Evolutionary conservation across 2,888 invertebrate species (phyloP).

Genomic region (Aporophyla nigra): DNA sequence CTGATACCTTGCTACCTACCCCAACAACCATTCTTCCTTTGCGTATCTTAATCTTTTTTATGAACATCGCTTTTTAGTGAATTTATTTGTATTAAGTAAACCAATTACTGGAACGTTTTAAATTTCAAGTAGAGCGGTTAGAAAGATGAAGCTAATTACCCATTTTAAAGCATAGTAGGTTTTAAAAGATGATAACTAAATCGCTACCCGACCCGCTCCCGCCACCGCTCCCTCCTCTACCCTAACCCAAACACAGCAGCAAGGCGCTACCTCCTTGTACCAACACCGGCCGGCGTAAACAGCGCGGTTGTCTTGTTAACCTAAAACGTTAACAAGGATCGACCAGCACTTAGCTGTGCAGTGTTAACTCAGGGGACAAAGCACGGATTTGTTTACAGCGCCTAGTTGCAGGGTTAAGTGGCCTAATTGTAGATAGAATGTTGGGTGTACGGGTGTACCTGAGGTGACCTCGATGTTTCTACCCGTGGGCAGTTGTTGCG

Average conservation of each 20-base stretch:
- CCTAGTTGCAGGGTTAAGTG: constrained; percentile 88
- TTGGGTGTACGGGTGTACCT: constrained; percentile 52
- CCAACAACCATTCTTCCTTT: background rate
- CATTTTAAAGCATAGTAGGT: background rate
- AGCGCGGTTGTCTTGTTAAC: constrained; percentile 87
- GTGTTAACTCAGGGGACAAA: constrained; percentile 88
- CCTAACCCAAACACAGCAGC: constrained; percentile 62
- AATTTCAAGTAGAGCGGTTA: background rate
- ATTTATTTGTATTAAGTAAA: background rate
- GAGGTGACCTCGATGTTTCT: constrained; percentile 55
- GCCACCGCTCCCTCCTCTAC: constrained; percentile 19
- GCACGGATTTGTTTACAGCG: constrained; percentile 85
- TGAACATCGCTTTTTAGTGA: background rate
- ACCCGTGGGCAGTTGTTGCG: constrained; percentile 7
- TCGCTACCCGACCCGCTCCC: constrained; percentile 2
- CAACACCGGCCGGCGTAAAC: constrained; percentile 77
- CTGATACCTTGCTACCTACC: no score
- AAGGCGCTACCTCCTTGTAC: constrained; percentile 82
- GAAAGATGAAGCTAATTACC: background rate
- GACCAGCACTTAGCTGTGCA: constrained; percentile 85
- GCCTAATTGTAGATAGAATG: constrained; percentile 88
- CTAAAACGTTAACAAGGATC: constrained; percentile 90
- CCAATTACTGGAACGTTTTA: background rate
- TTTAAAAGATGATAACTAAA: background rate
- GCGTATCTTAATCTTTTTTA: background rate